Percentiles rank a stretch among this genome's conserved stretches.
These are phyloP conservation scores for Heliconius cydno DNA, from an alignment of 2,888 invertebrate genomes.

Conservation along the genomic window DNA sequence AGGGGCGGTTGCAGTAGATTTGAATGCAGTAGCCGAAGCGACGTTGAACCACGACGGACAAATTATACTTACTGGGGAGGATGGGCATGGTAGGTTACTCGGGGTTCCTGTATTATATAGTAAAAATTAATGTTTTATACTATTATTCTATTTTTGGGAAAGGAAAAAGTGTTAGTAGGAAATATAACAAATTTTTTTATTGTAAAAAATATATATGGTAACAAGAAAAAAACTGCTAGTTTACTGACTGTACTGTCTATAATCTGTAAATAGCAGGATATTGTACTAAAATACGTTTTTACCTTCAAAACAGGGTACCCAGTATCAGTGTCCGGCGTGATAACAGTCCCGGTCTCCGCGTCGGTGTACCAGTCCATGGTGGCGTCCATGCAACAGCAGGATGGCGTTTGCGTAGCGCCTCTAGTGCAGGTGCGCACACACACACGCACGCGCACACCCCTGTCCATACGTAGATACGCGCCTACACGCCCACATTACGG, in stretches of 20 bases:
- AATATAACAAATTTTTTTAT: too few relatives aligned
- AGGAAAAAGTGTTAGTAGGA: too few relatives aligned
- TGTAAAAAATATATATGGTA: too few relatives aligned
- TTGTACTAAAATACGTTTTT: neutral
- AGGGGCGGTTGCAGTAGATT: slow-evolving; percentile 93
- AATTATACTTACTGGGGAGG: slow-evolving; percentile 96
- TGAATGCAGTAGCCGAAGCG: slow-evolving; percentile 94
- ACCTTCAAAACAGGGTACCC: slow-evolving; percentile 84
- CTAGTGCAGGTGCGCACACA: slow-evolving; percentile 87
- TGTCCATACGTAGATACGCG: slow-evolving; percentile 3
- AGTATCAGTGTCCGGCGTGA: slow-evolving; percentile 95
- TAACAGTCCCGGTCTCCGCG: slow-evolving; percentile 96
- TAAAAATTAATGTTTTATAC: neutral
- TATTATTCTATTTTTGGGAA: too few relatives aligned
- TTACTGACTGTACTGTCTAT: too few relatives aligned
- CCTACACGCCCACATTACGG: neutral
- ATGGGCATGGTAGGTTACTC: slow-evolving; percentile 89
- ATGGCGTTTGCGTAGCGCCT: slow-evolving; percentile 93
- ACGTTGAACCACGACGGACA: slow-evolving; percentile 96
- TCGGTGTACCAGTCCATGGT: slow-evolving; percentile 99
- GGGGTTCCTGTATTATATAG: neutral
- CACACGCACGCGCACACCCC: slow-evolving; percentile 21
- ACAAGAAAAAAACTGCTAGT: too few relatives aligned
- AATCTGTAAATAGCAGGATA: too few relatives aligned
- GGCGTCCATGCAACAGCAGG: slow-evolving; percentile 92